Evolutionary conservation across 2,888 invertebrate genomes (phyloP).

Genomic region (Hirtodrosophila confusa): DNA sequence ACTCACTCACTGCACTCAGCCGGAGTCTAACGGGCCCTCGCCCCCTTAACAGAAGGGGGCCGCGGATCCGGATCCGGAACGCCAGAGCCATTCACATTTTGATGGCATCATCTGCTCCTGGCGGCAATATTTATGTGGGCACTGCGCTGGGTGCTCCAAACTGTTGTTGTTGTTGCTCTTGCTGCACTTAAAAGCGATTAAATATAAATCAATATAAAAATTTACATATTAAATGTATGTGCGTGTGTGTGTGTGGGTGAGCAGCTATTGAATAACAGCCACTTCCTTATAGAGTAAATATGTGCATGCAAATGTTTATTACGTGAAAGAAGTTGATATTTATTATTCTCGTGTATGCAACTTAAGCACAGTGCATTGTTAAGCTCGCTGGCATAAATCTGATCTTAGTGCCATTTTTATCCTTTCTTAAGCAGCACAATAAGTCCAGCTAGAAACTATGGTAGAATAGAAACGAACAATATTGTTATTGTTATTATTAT

Average conservation of each 20-base stretch:
- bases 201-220: slow-evolving; percentile 78
- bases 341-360: slow-evolving; percentile 11
- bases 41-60: no score
- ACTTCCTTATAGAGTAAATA: slow-evolving; percentile 43
- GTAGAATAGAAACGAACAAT: no score
- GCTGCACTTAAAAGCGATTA: slow-evolving; percentile 77
- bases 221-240: slow-evolving; percentile 66
- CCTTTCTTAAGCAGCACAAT: not conserved
- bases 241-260: slow-evolving; percentile 15
- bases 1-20: slow-evolving; percentile 54
- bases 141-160: slow-evolving; percentile 14
- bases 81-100: slow-evolving; percentile 38
- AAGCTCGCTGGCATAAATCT: slow-evolving; percentile 8
- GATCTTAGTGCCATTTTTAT: not conserved
- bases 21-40: not conserved
- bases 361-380: slow-evolving; percentile 13
- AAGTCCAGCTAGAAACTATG: no score
- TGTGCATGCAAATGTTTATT: slow-evolving; percentile 35
- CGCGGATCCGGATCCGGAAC: slow-evolving; percentile 7
- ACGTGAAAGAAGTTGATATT: slow-evolving; percentile 37
- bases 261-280: slow-evolving; percentile 43
- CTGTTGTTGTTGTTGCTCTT: slow-evolving; percentile 5
- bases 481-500: no score
- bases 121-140: slow-evolving; percentile 54
- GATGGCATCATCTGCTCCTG: slow-evolving; percentile 69